Evolutionary conservation across 1,140 invertebrate genomes (phyloP).

Genomic region (Temnothorax curvispinosus): DNA sequence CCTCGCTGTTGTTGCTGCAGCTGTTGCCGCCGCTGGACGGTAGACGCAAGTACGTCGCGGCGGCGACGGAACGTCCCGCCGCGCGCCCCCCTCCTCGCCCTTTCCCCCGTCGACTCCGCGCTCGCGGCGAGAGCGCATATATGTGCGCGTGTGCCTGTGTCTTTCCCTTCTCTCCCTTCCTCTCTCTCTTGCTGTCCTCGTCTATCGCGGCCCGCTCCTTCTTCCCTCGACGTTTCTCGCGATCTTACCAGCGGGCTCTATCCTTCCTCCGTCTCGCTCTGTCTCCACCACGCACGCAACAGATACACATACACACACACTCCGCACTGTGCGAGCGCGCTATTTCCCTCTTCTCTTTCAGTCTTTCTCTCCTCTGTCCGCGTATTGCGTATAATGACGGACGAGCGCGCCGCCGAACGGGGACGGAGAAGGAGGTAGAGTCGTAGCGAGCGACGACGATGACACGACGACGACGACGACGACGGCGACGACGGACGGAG

Average conservation of each 20-base stretch:
- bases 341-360: slow-evolving; percentile 19
- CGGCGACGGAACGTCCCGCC: slow-evolving; percentile 72
- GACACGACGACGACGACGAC: not conserved
- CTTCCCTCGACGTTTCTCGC: slow-evolving; percentile 38
- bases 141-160: slow-evolving; percentile 64
- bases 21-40: slow-evolving; percentile 41
- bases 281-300: slow-evolving; percentile 47
- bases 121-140: slow-evolving; percentile 54
- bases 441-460: not conserved
- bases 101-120: slow-evolving; percentile 46
- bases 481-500: slow-evolving; percentile 29
- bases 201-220: slow-evolving; percentile 44
- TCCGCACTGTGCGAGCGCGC: not conserved
- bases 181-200: slow-evolving; percentile 37
- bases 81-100: slow-evolving; percentile 58
- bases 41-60: slow-evolving; percentile 60
- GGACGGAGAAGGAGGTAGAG: not conserved
- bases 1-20: slow-evolving; percentile 12
- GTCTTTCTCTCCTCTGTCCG: slow-evolving; percentile 52
- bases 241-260: slow-evolving; percentile 58
- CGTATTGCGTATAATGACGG: slow-evolving; percentile 68
- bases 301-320: no score
- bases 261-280: slow-evolving; percentile 47
- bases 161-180: slow-evolving; percentile 53
- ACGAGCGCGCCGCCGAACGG: slow-evolving; percentile 36